These are phyloP conservation scores for Vesta saturnalis DNA, from an alignment of 2,888 invertebrate species.

Conservation along the genomic window DNA sequence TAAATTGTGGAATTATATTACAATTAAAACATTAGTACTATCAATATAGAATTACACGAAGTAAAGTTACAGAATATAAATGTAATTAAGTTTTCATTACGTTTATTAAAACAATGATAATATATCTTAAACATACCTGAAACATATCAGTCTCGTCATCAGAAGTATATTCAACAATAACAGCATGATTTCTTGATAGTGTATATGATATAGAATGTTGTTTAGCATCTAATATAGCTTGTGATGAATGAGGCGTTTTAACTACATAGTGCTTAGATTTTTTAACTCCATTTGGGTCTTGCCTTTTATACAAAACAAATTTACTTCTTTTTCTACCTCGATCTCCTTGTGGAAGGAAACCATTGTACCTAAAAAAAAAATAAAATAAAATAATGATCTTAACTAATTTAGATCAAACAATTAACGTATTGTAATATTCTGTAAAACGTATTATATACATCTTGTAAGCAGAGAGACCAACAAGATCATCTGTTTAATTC, in stretches of 20 bases:
- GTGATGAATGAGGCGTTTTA: constrained; percentile 93
- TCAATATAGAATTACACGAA: no score
- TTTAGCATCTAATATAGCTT: constrained; percentile 92
- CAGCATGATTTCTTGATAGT: constrained; percentile 93
- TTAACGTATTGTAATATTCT: no score
- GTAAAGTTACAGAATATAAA: no score
- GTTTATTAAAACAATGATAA: background rate
- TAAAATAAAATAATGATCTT: no score
- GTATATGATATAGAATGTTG: constrained; percentile 98
- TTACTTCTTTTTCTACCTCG: constrained; percentile 93
- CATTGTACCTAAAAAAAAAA: constrained; percentile 82
- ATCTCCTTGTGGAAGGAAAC: constrained; percentile 88
- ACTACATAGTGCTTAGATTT: constrained; percentile 96
- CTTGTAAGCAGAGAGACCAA: no score
- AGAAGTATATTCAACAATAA: constrained; percentile 97
- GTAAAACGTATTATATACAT: no score
- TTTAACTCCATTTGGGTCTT: constrained; percentile 90
- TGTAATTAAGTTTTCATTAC: no score
- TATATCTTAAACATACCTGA: constrained; percentile 82
- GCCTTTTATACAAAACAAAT: constrained; percentile 88
- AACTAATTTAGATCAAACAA: no score
- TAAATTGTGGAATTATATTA: no score
- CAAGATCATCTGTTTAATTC: no score
- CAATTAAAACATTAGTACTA: no score
- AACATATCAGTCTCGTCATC: constrained; percentile 99